Percentiles rank a stretch among this genome's conserved stretches.
Evolutionary conservation across 2,113 vertebrate species (phyloP).

Genomic region (Bothrops jararaca): DNA sequence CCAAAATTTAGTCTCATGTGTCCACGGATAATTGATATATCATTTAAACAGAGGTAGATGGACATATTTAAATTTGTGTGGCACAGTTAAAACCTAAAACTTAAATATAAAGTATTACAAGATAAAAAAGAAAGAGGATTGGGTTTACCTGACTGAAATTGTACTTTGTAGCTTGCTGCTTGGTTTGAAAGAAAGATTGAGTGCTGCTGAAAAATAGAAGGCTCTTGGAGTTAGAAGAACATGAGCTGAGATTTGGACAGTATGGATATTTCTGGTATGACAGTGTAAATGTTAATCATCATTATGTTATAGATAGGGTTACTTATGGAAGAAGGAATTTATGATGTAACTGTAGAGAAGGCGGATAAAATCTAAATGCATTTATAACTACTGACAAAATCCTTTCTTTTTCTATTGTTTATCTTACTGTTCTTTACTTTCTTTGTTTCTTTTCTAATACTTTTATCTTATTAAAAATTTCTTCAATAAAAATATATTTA

Average conservation of each 20-base stretch:
- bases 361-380: not conserved
- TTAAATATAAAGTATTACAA: not conserved
- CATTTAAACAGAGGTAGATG: not conserved
- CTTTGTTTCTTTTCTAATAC: not conserved
- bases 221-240: not conserved
- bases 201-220: not conserved
- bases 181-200: not conserved
- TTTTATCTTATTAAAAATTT: not conserved
- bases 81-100: not conserved
- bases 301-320: not conserved
- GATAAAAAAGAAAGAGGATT: not conserved
- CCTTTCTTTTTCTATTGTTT: not conserved
- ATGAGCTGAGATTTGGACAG: not conserved
- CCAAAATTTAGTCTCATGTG: not conserved
- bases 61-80: not conserved
- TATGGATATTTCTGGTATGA: not conserved
- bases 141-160: not conserved
- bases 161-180: not conserved
- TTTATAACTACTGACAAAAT: not conserved
- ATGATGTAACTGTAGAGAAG: not conserved
- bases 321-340: not conserved
- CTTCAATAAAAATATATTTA: not conserved
- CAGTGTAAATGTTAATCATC: not conserved
- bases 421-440: not conserved
- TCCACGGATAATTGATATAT: not conserved